Evolutionary conservation across 2,888 invertebrate species (phyloP).

Genomic region (Kuschelorhynchus macadamiae): DNA sequence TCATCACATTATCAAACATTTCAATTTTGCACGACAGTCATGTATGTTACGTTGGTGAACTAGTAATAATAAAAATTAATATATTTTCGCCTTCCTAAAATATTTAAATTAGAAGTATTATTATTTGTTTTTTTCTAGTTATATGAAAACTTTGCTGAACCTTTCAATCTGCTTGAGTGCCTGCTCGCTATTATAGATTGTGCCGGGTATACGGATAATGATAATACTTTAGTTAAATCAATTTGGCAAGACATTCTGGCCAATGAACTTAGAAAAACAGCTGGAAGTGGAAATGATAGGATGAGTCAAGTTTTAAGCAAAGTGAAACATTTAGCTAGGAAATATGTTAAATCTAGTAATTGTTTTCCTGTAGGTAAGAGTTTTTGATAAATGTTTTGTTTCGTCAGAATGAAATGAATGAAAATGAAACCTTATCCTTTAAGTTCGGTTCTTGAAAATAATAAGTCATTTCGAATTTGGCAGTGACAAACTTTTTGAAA

Average conservation of each 20-base stretch:
- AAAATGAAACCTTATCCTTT: too few relatives aligned
- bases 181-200: constrained; percentile 96
- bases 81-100: too few relatives aligned
- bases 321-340: constrained; percentile 81
- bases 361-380: constrained; percentile 93
- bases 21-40: too few relatives aligned
- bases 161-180: constrained; percentile 91
- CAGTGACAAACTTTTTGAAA: too few relatives aligned
- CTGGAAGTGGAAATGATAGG: constrained; percentile 72
- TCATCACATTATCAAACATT: too few relatives aligned
- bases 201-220: constrained; percentile 90
- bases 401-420: too few relatives aligned
- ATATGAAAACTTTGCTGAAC: constrained; percentile 93
- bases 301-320: constrained; percentile 81
- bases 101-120: too few relatives aligned
- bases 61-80: too few relatives aligned
- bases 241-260: constrained; percentile 91
- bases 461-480: too few relatives aligned
- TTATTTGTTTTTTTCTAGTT: constrained; percentile 72
- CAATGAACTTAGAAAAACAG: constrained; percentile 69
- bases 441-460: too few relatives aligned
- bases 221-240: constrained; percentile 82
- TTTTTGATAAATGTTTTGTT: too few relatives aligned
- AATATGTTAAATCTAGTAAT: constrained; percentile 85
- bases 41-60: too few relatives aligned